phyloP scores from a whole-genome alignment of 2,888 invertebrate species.

The Craniophora ligustri region DNA sequence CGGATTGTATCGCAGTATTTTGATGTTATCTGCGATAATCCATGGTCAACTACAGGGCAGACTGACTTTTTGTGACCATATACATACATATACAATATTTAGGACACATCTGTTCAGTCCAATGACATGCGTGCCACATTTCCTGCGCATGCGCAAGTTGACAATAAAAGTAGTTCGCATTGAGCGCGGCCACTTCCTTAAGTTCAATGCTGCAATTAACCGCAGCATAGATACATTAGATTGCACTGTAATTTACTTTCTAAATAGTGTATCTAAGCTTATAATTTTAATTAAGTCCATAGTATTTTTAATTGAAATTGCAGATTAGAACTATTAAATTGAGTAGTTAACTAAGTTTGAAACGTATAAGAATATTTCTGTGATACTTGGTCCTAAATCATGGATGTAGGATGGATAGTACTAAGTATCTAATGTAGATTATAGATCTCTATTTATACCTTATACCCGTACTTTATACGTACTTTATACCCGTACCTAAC shows the following conservation, averaged over 20 bases:
- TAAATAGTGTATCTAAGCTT: constrained; percentile 17
- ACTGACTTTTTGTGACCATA: too few species aligned
- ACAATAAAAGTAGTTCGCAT: constrained; percentile 67
- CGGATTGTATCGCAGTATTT: too few species aligned
- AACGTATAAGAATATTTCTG: too few species aligned
- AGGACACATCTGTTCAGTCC: constrained; percentile 10
- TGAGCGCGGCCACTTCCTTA: constrained; percentile 64
- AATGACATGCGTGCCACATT: constrained; percentile 32
- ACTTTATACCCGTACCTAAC: too few species aligned
- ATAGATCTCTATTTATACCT: too few species aligned
- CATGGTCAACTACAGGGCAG: too few species aligned
- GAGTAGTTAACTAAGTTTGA: not conserved
- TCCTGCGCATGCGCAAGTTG: constrained; percentile 33
- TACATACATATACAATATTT: constrained; percentile 12
- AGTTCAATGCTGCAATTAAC: constrained; percentile 49
- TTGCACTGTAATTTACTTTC: constrained; percentile 36
- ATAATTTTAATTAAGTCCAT: not conserved
- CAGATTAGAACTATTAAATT: not conserved
- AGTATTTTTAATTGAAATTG: not conserved
- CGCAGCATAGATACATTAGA: constrained; percentile 12
- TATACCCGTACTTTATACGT: too few species aligned
- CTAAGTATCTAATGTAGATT: too few species aligned
- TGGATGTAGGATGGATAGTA: too few species aligned
- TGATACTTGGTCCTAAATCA: too few species aligned
- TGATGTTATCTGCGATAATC: too few species aligned